Evolutionary conservation across 2,797 vertebrate genomes (phyloP).

Genomic region (Schizopygopsis malacanthus): DNA sequence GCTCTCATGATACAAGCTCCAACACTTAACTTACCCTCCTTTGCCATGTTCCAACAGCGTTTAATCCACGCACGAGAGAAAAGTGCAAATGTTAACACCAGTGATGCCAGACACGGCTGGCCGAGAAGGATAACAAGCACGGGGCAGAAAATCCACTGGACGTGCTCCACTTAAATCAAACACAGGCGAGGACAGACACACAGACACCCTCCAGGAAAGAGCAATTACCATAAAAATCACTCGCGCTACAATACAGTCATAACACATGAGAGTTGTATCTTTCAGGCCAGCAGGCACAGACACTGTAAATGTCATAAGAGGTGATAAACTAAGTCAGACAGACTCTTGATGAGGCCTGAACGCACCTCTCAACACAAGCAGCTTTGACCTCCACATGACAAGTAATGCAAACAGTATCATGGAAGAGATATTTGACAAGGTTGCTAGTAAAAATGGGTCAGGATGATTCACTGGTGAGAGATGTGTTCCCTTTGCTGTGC

Average conservation of each 20-base stretch:
- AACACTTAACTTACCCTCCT: conserved; percentile 37
- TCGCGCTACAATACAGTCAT: conserved; percentile 17
- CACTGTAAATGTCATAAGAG: conserved; percentile 35
- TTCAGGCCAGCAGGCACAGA: conserved; percentile 16
- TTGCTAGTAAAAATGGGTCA: not conserved
- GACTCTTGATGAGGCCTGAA: conserved; percentile 6
- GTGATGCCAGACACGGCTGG: conserved; percentile 47
- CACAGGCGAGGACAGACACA: conserved; percentile 22
- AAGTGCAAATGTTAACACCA: conserved; percentile 42
- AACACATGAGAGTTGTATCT: conserved; percentile 32
- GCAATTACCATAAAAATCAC: conserved; percentile 31
- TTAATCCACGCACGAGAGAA: conserved; percentile 38
- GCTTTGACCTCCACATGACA: conserved; percentile 34
- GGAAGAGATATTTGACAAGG: conserved; percentile 3
- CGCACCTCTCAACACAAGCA: not conserved
- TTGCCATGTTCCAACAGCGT: not conserved
- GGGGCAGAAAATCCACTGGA: conserved; percentile 43
- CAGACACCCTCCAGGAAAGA: conserved; percentile 29
- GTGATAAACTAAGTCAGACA: not conserved
- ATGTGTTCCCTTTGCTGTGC: not conserved
- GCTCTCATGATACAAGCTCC: not conserved
- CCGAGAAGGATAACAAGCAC: conserved; percentile 39
- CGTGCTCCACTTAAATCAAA: conserved; percentile 48
- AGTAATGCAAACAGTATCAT: not conserved
- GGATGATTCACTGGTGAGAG: not conserved